A percentile compares a stretch with the other conserved stretches of the same genome.
These are phyloP conservation scores for Psococerastis gibbosa DNA, from an alignment of 2,888 invertebrate species.

Conservation along the genomic window DNA sequence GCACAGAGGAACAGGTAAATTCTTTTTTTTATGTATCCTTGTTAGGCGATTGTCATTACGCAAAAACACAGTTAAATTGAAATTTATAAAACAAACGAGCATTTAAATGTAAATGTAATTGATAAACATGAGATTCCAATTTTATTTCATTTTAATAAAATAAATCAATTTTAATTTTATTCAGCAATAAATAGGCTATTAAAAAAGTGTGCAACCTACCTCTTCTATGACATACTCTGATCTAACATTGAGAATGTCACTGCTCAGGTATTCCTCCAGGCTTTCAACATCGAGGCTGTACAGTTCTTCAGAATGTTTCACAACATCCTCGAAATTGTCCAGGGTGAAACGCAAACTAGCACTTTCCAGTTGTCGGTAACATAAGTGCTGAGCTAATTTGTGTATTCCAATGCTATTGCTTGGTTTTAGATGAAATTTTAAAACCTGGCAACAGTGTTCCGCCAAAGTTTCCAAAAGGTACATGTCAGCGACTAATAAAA, in stretches of 20 bases:
- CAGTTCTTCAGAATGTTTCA: neutral
- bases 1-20: no score
- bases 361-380: neutral
- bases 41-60: no score
- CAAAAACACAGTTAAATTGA: no score
- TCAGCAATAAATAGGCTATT: no score
- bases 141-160: no score
- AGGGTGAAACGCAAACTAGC: neutral
- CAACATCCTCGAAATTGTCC: neutral
- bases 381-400: neutral
- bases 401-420: neutral
- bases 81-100: no score
- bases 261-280: neutral
- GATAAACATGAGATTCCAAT: no score
- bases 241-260: neutral
- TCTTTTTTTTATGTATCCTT: no score
- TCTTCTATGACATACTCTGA: neutral
- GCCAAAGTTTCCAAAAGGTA: neutral
- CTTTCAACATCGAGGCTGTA: neutral
- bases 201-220: no score
- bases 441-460: neutral
- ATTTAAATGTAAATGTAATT: no score
- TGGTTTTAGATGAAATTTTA: neutral
- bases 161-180: no score
- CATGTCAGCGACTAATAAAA: neutral